Evolutionary conservation across 2,113 vertebrate genomes (phyloP), one percentile per base, ranked within the genome.

Genomic region (Acinonyx jubatus): DNA sequence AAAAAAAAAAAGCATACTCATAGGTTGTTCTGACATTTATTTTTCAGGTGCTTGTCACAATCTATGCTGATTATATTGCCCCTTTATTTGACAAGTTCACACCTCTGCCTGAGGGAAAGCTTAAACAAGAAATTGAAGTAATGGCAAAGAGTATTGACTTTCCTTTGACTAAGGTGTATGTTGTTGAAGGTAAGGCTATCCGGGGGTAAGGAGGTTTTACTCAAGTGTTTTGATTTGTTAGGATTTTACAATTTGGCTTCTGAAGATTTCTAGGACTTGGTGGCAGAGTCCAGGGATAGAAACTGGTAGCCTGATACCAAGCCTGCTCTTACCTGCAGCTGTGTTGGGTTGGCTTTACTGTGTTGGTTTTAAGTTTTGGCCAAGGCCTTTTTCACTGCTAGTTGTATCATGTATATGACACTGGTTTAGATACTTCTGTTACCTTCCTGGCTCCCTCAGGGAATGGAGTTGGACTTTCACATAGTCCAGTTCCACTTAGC

Each of bases 51-150:
- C 99, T 99, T 84, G 99, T 99, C 74, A 99, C 99, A n/a, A 99
- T 99, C 98, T 99, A 99, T 95, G 99, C 99, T 88, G 99, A 99
- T 98, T 99, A 99, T 97, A 99, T 99, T 82, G 99, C 99, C 73
- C 99, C 99, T 31, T 98, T 99, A 97, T 99, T 99, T 98, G 99
- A 99, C 98, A 99, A 99, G 97, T 99, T 99, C 96, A 99, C 99
- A 85, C 99, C 99, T 0, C 98, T 99, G 94, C 99, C 99, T 1
- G 99, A 99, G 48, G 99, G 99, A 97, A 99, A 99, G 76, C 98
- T 99, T 95, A 99, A 99, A 98, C 98, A 99, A 45, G 99, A 99
- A 89, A 99, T 99, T 92, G 99, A 99, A 98, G 94, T 97, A 14
- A 99, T 99, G 99, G 99, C 99, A 71, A 99, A 99, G 97, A 99